Percentiles rank a stretch among this genome's conserved stretches.
These are phyloP conservation scores for Cossypha caffra DNA, from an alignment of 2,797 vertebrate species.

Conservation along the genomic window DNA sequence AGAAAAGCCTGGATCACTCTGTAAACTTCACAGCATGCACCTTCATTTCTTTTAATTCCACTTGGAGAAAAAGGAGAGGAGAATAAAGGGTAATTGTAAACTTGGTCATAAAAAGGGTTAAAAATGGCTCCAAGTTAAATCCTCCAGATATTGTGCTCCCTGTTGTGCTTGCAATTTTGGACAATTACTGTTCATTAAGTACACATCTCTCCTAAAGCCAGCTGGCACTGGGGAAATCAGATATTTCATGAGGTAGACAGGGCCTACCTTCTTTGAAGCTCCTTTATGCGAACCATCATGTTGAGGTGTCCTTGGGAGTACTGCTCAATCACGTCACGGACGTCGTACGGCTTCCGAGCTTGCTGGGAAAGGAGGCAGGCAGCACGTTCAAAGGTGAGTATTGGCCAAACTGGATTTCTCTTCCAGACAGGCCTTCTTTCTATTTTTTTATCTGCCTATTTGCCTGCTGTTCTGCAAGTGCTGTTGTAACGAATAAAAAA, in stretches of 20 bases:
- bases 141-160: slow-evolving; percentile 49
- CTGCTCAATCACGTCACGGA: slow-evolving; percentile 82
- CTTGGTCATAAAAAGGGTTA: slow-evolving; percentile 35
- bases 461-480: neutral
- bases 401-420: neutral
- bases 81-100: neutral
- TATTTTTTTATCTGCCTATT: neutral
- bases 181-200: slow-evolving; percentile 56
- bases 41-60: neutral
- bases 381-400: neutral
- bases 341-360: slow-evolving; percentile 81
- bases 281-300: slow-evolving; percentile 84
- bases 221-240: slow-evolving; percentile 27
- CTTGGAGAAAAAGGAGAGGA: neutral
- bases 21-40: neutral
- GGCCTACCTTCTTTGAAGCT: slow-evolving; percentile 81
- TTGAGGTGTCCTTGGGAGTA: slow-evolving; percentile 83
- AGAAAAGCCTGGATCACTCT: neutral
- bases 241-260: slow-evolving; percentile 1
- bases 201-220: slow-evolving; percentile 42
- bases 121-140: slow-evolving; percentile 42
- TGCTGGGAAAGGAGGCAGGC: slow-evolving; percentile 65
- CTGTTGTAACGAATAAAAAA: neutral
- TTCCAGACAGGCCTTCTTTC: neutral
- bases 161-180: slow-evolving; percentile 48